Evolutionary conservation across 1,140 invertebrate species (phyloP), one percentile per base, ranked within the genome.

Genomic region (Plodia interpunctella): DNA sequence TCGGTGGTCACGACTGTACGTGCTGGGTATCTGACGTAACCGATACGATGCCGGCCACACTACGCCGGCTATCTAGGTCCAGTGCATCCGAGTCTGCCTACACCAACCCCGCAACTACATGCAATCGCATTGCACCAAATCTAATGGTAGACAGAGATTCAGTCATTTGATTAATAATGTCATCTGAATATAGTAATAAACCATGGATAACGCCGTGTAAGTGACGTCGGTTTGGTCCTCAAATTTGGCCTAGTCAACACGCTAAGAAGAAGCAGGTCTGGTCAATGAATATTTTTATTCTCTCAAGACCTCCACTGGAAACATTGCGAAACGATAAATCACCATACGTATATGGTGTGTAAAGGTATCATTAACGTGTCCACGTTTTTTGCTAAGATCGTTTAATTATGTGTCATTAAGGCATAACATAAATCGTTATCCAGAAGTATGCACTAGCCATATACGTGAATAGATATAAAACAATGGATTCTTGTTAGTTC

Each of bases 61-160:
- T 77, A 83, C 71, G 74, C 61, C 75, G 80, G 60, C 35, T 80
- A 83, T 80, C 70, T 84, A 82, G 83, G 80, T 84, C 77, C 70
- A 57, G 63, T 73, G 63, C 70, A 70, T 74, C 56, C 67, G 56
- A 53, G 57, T 60, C 59, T 68, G 49, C 38, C 38, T 44, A 44
- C 13, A 55, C 32, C 8, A 20, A 25, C 25, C 25, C 32, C 32
- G 54, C 32, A 55, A 55, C 20, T 20, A 28, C 54, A 55, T 55
- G 54, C 54, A 18, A 55, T 55, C 32, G 38, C 38, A 44, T 44
- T 44, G 38, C 38, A 44, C n/a, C 38, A 44, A 44, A 44, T 44
- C 13, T 44, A 44, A 44, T 44, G 38, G 15, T n/a, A 44, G 38
- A 44, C 38, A 4, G 38, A 44, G 13, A 44, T n/a, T 44, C 38